Base-by-base conservation (phyloP, 2,888 invertebrate species). In the Orthosia cruda region DNA sequence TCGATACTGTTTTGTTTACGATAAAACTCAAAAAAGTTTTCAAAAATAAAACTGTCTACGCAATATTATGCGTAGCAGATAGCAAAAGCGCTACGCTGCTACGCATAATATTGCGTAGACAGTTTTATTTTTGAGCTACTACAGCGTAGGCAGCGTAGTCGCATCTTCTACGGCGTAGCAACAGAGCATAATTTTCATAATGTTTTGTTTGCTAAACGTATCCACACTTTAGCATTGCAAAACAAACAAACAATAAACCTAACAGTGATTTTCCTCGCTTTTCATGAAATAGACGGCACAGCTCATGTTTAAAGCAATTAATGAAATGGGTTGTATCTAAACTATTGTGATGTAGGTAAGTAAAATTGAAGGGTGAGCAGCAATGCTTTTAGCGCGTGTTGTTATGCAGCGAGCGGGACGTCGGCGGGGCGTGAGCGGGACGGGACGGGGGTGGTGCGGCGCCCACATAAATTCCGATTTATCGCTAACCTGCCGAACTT, bases 401-500 rank as follows among this genome's bases (percentile, higher is more conserved):
- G 91, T 92, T 92, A 91, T 91, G 91, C 91, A 87, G 83, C 75
- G 81, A 65, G 74, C 70, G 74, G 81, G 85, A 84, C 80, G 69
- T 40, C 57, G 74, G 77, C 77, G 77, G 74, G 62, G 66, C 74
- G 76, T 57, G 63, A 62, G 78, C 80, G 81, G 54, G 68, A 26
- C 40, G 75, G 40, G 40, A 81, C 75, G 85, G 80, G 85, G 84
- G 45, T 61, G 67, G 58, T n/a, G 67, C 84, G 91, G 92, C 93
- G 92, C 93, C 92, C 91, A 91, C 95, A 95, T 96, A 96, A 95
- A 96, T 96, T 92, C 92, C 92, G 92, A 93, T 95, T 96, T 95
- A 95, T 95, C 95, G 95, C 89, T 86, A 92, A 94, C 94, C 95
- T 95, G 95, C 93, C 95, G 93, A 95, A 95, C 94, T 96, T 96